Conservation (phyloP, 2,113 vertebrate genomes). For the Gallinago undulata region DNA sequence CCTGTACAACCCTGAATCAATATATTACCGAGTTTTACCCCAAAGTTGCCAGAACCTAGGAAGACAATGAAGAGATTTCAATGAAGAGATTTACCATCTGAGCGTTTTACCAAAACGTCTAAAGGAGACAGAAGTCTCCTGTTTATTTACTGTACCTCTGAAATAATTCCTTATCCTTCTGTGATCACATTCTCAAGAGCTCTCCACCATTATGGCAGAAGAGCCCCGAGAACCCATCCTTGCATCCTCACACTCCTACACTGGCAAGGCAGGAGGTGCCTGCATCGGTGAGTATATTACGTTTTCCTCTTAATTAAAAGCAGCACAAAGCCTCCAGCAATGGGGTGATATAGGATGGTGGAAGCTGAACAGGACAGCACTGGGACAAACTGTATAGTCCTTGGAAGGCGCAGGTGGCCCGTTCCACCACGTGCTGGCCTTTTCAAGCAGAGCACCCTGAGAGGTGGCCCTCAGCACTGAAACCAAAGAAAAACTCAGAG, state of each 20-base stretch:
- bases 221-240: not conserved
- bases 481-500: not conserved
- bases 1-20: not conserved
- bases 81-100: not conserved
- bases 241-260: not conserved
- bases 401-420: not conserved
- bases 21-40: not conserved
- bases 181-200: not conserved
- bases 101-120: not conserved
- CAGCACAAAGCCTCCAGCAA: not conserved
- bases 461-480: not conserved
- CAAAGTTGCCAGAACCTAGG: not conserved
- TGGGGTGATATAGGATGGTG: not conserved
- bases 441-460: not conserved
- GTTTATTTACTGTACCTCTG: not conserved
- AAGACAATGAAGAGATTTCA: not conserved
- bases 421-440: fast-evolving
- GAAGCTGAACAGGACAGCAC: not conserved
- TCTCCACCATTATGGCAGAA: not conserved
- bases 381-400: not conserved
- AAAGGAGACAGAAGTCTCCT: not conserved
- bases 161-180: not conserved
- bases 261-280: not conserved
- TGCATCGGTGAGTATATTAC: fast-evolving
- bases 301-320: not conserved